Evolutionary conservation across 2,113 vertebrate genomes (phyloP).

Genomic region (Callorhinus ursinus): DNA sequence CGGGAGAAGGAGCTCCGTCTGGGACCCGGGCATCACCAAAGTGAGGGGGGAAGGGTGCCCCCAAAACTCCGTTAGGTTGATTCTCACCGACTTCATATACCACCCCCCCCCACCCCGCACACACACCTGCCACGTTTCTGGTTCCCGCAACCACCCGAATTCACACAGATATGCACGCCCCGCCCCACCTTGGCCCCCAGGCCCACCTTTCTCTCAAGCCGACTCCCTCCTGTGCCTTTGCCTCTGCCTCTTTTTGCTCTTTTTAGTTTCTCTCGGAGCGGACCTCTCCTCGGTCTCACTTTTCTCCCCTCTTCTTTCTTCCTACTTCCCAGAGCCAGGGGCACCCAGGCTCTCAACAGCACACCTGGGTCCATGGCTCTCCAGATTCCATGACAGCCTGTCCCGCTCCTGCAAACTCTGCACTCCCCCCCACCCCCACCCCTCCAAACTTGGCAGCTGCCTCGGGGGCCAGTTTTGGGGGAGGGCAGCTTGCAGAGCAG

Average conservation of each 20-base stretch:
- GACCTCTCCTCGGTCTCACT: background rate
- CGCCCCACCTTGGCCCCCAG: background rate
- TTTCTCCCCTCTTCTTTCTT: background rate
- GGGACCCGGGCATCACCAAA: background rate
- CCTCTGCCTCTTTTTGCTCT: background rate
- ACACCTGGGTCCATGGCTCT: background rate
- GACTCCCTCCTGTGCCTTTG: background rate
- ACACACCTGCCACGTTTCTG: slow-evolving; percentile 18
- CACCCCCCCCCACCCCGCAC: background rate
- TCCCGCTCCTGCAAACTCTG: background rate
- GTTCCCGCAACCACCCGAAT: background rate
- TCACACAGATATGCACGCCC: background rate
- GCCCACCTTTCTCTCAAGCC: background rate
- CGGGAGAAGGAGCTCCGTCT: background rate
- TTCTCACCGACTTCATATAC: background rate
- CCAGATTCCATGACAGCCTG: background rate
- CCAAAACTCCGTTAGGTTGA: background rate
- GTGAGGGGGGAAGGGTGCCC: background rate
- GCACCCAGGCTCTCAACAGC: background rate
- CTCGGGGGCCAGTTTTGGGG: background rate
- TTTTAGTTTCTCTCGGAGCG: background rate
- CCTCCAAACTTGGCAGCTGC: background rate
- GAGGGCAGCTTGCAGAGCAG: background rate
- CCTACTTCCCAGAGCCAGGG: slow-evolving; percentile 30
- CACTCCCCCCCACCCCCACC: background rate